Evolutionary conservation across 2,888 invertebrate species (phyloP), one percentile per base, ranked within the genome.

Genomic region (Deroplatys truncata): DNA sequence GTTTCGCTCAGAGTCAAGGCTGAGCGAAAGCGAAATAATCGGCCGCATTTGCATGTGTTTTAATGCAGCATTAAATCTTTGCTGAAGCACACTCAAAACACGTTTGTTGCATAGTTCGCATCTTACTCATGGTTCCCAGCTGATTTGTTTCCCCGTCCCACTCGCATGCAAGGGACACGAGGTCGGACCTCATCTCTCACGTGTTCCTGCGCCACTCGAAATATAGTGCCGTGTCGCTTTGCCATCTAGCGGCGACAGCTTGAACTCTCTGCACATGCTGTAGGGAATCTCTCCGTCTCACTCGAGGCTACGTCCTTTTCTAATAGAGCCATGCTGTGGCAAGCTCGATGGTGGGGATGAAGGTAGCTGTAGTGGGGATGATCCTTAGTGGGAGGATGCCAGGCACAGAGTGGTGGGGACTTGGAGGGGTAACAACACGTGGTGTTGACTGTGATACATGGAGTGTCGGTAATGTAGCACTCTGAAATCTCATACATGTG

Each of bases 161-260:
- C 56, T 72, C 56, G 56, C 43, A 72, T 72, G 56, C 16, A 72
- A 72, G 56, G 56, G 56, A 72, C 56, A 72, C 56, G 56, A 72
- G 56, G 56, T 72, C 56, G 56, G 56, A 9, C 56, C 56, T 72
- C 56, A 72, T 72, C 56, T 16, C 56, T 72, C 56, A 20, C 25
- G 56, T 72, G 56, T 72, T 5, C 56, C 56, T 72, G 56, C 56
- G 56, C 56, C 56, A 25, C 25, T 49, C 13, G 87, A 83, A 35
- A 87, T 35, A n/a, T 87, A 87, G 87, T 83, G 82, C 87, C 83
- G 84, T 56, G 31, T 87, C 16, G 49, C 49, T 83, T 84, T 89
- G 43, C 89, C 84, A 89, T 86, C 89, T 89, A 89, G 87, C 89
- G 89, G 43, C 89, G n/a, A 28, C 28, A 83, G 43, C 16, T n/a